Base-by-base conservation (phyloP, 2,797 vertebrate species). In the Acrocephalus scirpaceus region DNA sequence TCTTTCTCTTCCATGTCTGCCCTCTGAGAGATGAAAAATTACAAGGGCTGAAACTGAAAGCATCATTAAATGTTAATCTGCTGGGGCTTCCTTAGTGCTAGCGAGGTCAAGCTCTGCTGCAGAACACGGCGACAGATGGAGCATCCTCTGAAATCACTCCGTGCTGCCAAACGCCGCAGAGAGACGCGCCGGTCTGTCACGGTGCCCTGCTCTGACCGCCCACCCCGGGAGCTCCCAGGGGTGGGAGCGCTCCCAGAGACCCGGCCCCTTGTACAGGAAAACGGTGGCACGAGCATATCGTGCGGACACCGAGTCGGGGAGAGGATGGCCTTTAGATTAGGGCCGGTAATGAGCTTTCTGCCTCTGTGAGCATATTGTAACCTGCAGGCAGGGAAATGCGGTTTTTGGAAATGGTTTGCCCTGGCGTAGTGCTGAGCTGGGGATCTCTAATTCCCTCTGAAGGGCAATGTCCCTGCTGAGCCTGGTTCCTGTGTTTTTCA, bases 11-110 rank as follows among this genome's bases (percentile, higher is more conserved):
- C 89, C 71, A 6, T 51, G 82, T 54, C 48, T 91, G 88, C 67
- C 66, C 85, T 86, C 79, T 4, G 23, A 77, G 93, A 94, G 66
- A 93, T 70, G 86, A 96, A 95, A 95, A 95, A 92, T 91, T 86
- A 81, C 56, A 86, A 93, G 74, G 76, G 44, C 74, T 96, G 86
- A 86, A 86, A 83, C 86, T 80, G 96, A 95, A 97, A 97, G 83
- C 91, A 91, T 92, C 93, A 96, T 97, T 95, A 95, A 96, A 96
- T 95, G 91, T 96, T 97, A 97, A 97, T 97, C 95, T 97, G 76
- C 88, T 78, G 90, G 93, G 95, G 79, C 91, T 96, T 89, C 88
- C 93, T 93, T 70, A 56, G 85, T 60, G 86, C 78, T 81, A 53
- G 95, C 0, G 77, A 96, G 95, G 97, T 95, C 96, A 95, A 94